Base-by-base conservation (phyloP, 2,113 vertebrate species). In the Propithecus coquereli region DNA sequence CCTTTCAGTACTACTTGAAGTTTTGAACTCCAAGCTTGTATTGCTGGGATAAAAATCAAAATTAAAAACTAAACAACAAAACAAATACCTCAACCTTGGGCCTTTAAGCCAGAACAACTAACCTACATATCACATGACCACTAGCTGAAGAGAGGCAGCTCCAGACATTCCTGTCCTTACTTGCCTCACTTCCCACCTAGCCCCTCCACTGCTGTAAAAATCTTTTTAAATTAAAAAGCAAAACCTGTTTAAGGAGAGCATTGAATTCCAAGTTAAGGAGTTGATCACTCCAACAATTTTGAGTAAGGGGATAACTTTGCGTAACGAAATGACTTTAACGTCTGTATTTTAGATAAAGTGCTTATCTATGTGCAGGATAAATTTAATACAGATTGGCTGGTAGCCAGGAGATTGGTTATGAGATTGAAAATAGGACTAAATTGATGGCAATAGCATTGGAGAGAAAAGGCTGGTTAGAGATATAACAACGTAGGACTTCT, bases 51-150 rank as follows among this genome's bases (percentile, higher is more conserved):
- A 85, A 94, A 92, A 95, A 66, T 50, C 79, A 59, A 87, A 92
- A 90, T 80, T n/a, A 87, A 80, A 90, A 92, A 70, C 16, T 65
- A 92, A 94, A 92, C 84, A 85, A 79, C 37, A 89, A 94, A 94
- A 81, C 63, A 32, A 90, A 76, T 50, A 90, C 7, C 52, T 34
- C 14, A 91, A 84, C 34, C 12, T 40, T 93, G 63, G 30, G n/a
- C 47, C 50, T 66, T 93, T 84, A 61, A 71, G 16, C 54, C 93
- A 93, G 40, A 80, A 77, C 22, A 83, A 54, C 18, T 82, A 50
- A 82, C 45, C 16, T 79, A 22, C 7, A 59, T 5, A 73, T 88
- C 79, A 68, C 13, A 32, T 47, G 54, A 91, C 61, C 45, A 70
- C 18, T 57, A 91, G 34, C 6, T 34, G 14, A 84, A 43, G 32